Evolutionary conservation across 2,797 vertebrate genomes (phyloP), one percentile per base, ranked within the genome.

Genomic region (Spheniscus humboldti): DNA sequence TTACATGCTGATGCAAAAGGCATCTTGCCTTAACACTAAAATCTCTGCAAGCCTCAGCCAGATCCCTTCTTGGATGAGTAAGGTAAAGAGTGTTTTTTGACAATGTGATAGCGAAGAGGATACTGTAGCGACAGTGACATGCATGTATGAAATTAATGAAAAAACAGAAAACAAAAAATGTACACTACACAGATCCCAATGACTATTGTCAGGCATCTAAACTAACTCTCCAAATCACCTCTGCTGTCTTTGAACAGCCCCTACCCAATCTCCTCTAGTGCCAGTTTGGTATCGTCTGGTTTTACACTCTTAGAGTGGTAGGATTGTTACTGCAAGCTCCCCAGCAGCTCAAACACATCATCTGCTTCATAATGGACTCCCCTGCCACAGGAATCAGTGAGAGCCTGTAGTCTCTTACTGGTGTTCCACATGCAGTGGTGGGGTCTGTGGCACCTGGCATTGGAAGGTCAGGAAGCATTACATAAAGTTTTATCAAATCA

Each of bases 171-270:
- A 71, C 96, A 90, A 95, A 94, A 88, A 71, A 90, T 84, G 92
- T 95, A 62, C 72, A 66, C 86, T 86, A 96, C 81, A 90, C 85
- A 95, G 91, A 92, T 72, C 93, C 94, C 91, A 92, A n/a, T 75
- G 62, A 88, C 41, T 89, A 17, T 5, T 60, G 73, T 88, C 89
- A 96, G 86, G 79, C 91, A 86, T 88, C 95, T 88, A 91, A 96
- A 96, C 85, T 66, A 95, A 67, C 96, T 97, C 96, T 96, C 95
- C 95, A 91, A 73, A 86, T 96, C 94, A 96, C 91, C 96, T 95
- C 97, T 96, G 91, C 79, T 86, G 82, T 17, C 72, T 84, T 74
- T 68, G 39, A 90, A 68, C 53, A 88, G 91, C 59, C 66, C 57
- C 79, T 59, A n/a, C 47, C 76, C 87, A 37, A 50, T 20, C 43